Evolutionary conservation across 2,888 invertebrate species (phyloP).

Genomic region (Macrosoma leucophasiata): DNA sequence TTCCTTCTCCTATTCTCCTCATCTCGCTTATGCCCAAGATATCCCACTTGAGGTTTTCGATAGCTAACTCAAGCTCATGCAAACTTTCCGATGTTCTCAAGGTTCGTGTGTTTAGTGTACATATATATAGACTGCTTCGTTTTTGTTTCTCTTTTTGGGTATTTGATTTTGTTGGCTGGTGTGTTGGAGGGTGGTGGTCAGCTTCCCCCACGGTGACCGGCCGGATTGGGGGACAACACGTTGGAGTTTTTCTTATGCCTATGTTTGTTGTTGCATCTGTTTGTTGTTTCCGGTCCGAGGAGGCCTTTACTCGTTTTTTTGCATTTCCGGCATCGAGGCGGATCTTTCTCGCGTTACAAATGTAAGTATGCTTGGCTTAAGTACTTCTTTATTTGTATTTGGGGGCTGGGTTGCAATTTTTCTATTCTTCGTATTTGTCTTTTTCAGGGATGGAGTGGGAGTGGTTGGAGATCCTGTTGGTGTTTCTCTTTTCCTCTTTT

Average conservation of each 20-base stretch:
- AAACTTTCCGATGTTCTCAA: conserved; percentile 1
- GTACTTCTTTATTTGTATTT: no score
- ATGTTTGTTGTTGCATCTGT: not conserved
- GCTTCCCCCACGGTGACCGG: conserved; percentile 12
- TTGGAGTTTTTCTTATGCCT: not conserved
- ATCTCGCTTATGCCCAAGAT: conserved; percentile 20
- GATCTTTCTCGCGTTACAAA: not conserved
- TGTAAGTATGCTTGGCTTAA: no score
- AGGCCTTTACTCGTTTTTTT: conserved; percentile 1
- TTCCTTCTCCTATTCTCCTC: conserved; percentile 16
- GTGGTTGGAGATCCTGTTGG: conserved; percentile 3
- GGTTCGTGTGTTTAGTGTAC: conserved; percentile 1
- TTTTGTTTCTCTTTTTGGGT: no score
- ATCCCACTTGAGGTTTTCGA: conserved; percentile 1
- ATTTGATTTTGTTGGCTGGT: not conserved
- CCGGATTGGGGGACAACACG: conserved; percentile 8
- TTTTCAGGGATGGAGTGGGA: conserved; percentile 2
- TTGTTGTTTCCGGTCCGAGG: not conserved
- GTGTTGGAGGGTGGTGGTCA: conserved; percentile 7
- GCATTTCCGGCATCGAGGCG: not conserved
- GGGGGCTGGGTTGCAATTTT: conserved; percentile 5
- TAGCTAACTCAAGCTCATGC: conserved; percentile 1
- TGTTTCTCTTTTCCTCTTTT: conserved; percentile 7
- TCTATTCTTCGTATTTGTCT: conserved; percentile 1
- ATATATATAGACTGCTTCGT: no score